phyloP scores from a whole-genome alignment of 1,140 invertebrate species.

The Lasaia peninsularis region DNA sequence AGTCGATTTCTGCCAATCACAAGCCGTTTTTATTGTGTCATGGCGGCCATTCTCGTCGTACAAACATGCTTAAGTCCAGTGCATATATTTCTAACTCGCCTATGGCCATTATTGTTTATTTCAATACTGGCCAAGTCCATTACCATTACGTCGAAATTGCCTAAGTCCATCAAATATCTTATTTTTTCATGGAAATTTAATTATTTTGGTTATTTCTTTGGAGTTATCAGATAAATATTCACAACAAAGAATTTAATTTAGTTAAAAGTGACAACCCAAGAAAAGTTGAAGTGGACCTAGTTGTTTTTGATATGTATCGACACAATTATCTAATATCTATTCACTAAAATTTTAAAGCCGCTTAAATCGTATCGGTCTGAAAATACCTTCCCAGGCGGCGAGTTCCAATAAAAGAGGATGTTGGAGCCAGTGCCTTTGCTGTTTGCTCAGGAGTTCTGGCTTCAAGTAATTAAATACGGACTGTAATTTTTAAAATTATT shows the following conservation, averaged over 20 bases:
- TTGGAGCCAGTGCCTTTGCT: no score
- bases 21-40: no score
- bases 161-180: background rate
- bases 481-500: no score
- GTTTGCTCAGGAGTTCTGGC: no score
- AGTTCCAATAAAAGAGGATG: no score
- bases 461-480: no score
- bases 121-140: background rate
- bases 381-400: no score
- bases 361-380: no score
- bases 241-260: background rate
- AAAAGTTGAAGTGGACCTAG: background rate
- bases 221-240: conserved; percentile 2
- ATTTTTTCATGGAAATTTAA: conserved; percentile 1
- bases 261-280: background rate
- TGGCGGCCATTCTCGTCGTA: no score
- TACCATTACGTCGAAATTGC: conserved; percentile 1
- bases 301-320: background rate
- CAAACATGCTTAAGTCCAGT: background rate
- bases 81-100: background rate
- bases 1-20: no score
- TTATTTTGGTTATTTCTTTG: conserved; percentile 2
- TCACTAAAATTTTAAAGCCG: no score
- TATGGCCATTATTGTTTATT: background rate
- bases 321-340: no score